Percentiles rank a stretch among this genome's conserved stretches.
Evolutionary conservation across 2,888 invertebrate genomes (phyloP).

Genomic region (Acrocera orbiculus): DNA sequence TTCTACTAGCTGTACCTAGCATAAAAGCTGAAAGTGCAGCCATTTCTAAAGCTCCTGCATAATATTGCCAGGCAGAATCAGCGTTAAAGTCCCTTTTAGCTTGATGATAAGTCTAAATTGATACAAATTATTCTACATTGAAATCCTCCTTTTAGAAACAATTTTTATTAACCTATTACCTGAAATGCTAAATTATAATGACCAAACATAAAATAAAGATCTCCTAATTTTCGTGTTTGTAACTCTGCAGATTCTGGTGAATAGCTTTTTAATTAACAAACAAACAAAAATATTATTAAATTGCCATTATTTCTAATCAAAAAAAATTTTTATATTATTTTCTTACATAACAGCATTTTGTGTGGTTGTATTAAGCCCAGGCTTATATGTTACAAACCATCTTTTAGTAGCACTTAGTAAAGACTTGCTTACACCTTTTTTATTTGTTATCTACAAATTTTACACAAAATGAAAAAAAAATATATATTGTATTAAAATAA

Average conservation of each 20-base stretch:
- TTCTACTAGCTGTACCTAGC: constrained; percentile 59
- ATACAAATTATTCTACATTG: background rate
- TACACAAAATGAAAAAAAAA: background rate
- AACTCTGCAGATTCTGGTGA: constrained; percentile 74
- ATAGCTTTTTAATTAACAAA: constrained; percentile 38
- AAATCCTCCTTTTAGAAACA: background rate
- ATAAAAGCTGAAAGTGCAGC: constrained; percentile 83
- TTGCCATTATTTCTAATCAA: background rate
- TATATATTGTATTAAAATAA: background rate
- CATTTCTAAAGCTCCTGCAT: constrained; percentile 94
- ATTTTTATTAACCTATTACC: constrained; percentile 11
- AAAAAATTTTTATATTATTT: background rate
- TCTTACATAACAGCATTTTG: constrained; percentile 71
- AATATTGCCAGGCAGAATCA: constrained; percentile 94
- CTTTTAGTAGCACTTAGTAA: constrained; percentile 87
- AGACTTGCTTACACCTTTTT: constrained; percentile 85
- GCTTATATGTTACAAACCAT: constrained; percentile 85
- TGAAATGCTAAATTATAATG: constrained; percentile 84
- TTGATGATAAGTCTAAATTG: constrained; percentile 58
- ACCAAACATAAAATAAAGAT: constrained; percentile 91
- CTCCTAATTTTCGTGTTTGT: constrained; percentile 81
- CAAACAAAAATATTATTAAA: background rate
- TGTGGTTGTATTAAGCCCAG: constrained; percentile 49
- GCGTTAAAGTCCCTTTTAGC: constrained; percentile 95
- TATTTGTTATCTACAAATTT: constrained; percentile 47